A percentile compares a stretch with the other conserved stretches of the same genome.
Evolutionary conservation across 2,113 vertebrate genomes (phyloP).

Genomic region (human): DNA sequence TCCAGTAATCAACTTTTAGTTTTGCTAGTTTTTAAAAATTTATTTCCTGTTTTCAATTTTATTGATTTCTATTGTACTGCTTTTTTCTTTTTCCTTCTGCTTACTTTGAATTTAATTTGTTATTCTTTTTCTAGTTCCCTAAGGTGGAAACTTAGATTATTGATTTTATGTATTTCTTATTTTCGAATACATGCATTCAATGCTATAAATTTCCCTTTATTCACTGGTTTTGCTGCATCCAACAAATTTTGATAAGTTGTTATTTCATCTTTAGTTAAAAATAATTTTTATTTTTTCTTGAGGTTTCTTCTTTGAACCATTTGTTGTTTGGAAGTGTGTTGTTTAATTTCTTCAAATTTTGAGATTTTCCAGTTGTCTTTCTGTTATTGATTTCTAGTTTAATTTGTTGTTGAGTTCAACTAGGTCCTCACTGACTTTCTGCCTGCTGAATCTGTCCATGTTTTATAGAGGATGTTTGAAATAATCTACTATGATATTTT

Average conservation of each 20-base stretch:
- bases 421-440: background rate
- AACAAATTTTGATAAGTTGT: background rate
- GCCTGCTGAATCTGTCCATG: too few species aligned
- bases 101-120: background rate
- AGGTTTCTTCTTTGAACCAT: background rate
- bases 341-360: background rate
- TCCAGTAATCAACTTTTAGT: background rate
- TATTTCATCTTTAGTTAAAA: background rate
- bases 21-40: background rate
- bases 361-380: background rate
- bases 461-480: background rate
- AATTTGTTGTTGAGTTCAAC: background rate
- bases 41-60: background rate
- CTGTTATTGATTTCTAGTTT: background rate
- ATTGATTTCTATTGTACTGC: background rate
- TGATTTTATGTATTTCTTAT: background rate
- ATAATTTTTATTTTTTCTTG: background rate
- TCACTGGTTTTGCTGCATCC: background rate
- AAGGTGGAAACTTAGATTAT: background rate
- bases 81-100: background rate
- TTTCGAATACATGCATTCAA: rapidly evolving
- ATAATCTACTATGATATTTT: too few species aligned
- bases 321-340: background rate
- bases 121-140: background rate
- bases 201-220: too few species aligned